Conservation (phyloP, 2,797 vertebrate species). For the Urocyon cinereoargenteus region DNA sequence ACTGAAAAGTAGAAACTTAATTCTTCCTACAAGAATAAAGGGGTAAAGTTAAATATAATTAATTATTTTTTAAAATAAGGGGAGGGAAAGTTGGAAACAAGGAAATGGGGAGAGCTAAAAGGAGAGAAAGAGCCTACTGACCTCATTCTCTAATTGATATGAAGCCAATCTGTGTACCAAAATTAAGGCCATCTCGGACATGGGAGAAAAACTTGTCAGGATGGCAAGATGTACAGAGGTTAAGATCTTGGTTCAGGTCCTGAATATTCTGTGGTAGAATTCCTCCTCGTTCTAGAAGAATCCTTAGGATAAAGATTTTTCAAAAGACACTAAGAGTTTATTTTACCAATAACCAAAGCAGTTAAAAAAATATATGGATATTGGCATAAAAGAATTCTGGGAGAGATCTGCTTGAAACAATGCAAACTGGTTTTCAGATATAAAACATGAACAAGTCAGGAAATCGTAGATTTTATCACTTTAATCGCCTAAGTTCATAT, state of each 20-base stretch:
- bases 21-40: conserved; percentile 53
- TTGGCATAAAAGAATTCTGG: background rate
- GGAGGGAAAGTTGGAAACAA: background rate
- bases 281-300: conserved; percentile 94
- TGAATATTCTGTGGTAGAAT: conserved; percentile 93
- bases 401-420: conserved; percentile 27
- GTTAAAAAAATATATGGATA: background rate
- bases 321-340: conserved; percentile 59
- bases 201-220: conserved; percentile 95
- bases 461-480: conserved; percentile 1
- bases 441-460: background rate
- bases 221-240: conserved; percentile 94
- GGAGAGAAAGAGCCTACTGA: background rate
- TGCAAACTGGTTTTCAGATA: background rate
- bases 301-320: conserved; percentile 85
- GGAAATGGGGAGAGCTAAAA: background rate
- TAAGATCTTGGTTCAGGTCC: conserved; percentile 87
- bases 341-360: conserved; percentile 39
- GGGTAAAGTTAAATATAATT: background rate
- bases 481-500: background rate
- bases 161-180: conserved; percentile 96
- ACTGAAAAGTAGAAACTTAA: conserved; percentile 50
- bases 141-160: conserved; percentile 91
- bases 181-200: conserved; percentile 93
- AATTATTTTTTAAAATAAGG: conserved; percentile 10